Evolutionary conservation across 2,113 vertebrate species (phyloP), one percentile per base, ranked within the genome.

Genomic region (Apodemus sylvaticus): DNA sequence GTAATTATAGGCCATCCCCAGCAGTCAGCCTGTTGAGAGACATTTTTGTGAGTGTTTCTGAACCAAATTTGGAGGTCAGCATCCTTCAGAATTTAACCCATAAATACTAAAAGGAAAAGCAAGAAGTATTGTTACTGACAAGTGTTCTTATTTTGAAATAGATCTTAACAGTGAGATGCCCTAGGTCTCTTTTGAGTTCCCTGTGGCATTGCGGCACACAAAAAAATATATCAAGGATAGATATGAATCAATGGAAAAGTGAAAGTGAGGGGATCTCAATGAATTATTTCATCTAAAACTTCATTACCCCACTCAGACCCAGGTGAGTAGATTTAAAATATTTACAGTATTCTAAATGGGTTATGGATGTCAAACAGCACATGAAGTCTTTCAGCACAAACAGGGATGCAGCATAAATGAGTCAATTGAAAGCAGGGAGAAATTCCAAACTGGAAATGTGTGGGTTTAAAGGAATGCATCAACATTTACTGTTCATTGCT

Each of bases 131-230:
- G 5, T 86, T 91, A 34, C 86, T 89, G 86, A 94, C 39, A 94
- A 91, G 53, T 77, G 88, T 82, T 88, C 36, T 79, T 95, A 91
- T 31, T 87, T 95, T 20, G 79, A 36, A 91, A 74, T 85, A 76
- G 51, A 86, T 86, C 55, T 26, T 48, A 60, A 79, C 34, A 66
- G 24, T 53, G 45, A 96, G 58, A 88, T 82, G 8, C 51, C 86
- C 78, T 45, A 73, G 39, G 29, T 94, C 36, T 79, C 60, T 90
- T 26, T 66, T 53, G 20, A 81, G 45, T 83, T 77, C 19, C 17
- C 85, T 42, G 12, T 73, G 45, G 36, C 26, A 73, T 51, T 48
- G 86, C 48, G 55, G 71, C 77, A 8, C 34, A 95, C 16, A 86
- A 88, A 87, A 58, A 45, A 39, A 42, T 39, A 1, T 2, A 96